Base-by-base conservation (phyloP, 1,140 invertebrate genomes). In the Aphelinus certus region DNA sequence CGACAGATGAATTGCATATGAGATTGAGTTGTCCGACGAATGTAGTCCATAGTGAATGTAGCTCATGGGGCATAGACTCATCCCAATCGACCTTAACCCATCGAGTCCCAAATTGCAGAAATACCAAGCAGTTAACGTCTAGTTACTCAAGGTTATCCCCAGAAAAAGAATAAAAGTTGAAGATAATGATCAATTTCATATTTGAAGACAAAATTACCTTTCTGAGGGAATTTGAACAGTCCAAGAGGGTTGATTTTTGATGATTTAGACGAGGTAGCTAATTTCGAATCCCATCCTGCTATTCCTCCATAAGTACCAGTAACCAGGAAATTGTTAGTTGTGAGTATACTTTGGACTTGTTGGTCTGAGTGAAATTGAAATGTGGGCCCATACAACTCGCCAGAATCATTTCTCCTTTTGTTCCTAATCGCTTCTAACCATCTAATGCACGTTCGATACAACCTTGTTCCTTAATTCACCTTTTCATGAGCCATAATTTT, bases 231-330 rank as follows among this genome's bases (percentile, higher is more conserved):
- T 26, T 26, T 26, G 26, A 26, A 26, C 26, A 26, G 26, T 26
- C 26, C 26, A 26, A 26, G 26, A 26, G 26, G 26, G 26, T 26
- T 26, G 26, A 26, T 26, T 26, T 26, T 26, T 26, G 26, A 26
- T 26, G 26, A 26, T 26, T 26, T 26, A 26, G 26, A 26, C 46
- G 90, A 91, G 68, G 86, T 87, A 43, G 94, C 85, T 49, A 87
- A 87, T 76, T 92, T 91, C 94, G 94, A 96, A 74, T 93, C 91
- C 89, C 93, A 94, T 46, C 92, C 95, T 78, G 84, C 86, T 71
- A 96, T 93, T 85, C 93, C 90, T 69, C 94, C 93, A 78, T 91
- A 88, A 47, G 91, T 90, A 49, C 94, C 95, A 73, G 92, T 92
- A 53, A 97, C 89, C 2, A 96, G 86, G 84, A 93, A 93, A 78